Evolutionary conservation across 1,140 invertebrate species (phyloP).

Genomic region (Meloidogyne chitwoodi): DNA sequence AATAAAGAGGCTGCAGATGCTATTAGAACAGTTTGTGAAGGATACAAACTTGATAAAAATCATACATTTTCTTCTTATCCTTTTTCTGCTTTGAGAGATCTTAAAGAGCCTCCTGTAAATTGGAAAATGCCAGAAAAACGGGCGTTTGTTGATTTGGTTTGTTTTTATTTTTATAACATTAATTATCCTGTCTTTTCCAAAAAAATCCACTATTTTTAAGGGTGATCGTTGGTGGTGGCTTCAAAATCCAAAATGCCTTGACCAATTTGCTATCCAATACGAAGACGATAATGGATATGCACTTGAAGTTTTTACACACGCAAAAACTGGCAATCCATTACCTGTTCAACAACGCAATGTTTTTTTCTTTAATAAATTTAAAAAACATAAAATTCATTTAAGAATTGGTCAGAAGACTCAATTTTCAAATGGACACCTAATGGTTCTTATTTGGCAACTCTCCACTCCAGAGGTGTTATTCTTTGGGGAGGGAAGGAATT

Average conservation of each 20-base stretch:
- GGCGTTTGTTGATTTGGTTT: constrained; percentile 70
- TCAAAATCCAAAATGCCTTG: constrained; percentile 79
- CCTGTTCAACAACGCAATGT: constrained; percentile 27
- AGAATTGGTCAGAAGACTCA: constrained; percentile 87
- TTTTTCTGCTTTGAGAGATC: constrained; percentile 92
- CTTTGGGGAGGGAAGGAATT: constrained; percentile 93
- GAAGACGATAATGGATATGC: constrained; percentile 66
- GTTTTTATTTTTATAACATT: constrained; percentile 44
- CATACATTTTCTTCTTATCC: constrained; percentile 92
- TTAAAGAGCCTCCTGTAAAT: constrained; percentile 76
- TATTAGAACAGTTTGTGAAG: constrained; percentile 75
- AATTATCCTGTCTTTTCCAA: no score
- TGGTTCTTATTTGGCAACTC: constrained; percentile 90
- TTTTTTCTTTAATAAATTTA: constrained; percentile 7
- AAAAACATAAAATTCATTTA: constrained; percentile 31
- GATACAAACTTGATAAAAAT: constrained; percentile 89
- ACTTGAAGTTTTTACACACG: constrained; percentile 42
- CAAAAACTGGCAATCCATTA: constrained; percentile 38
- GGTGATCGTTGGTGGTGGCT: constrained; percentile 85
- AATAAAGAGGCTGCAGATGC: constrained; percentile 38
- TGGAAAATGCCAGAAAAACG: constrained; percentile 83
- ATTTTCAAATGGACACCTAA: constrained; percentile 93
- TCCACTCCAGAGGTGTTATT: constrained; percentile 74
- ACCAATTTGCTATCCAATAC: constrained; percentile 78
- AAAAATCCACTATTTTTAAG: no score